Evolutionary conservation across 2,113 vertebrate species (phyloP).

Genomic region (Potamarius usumacintae): DNA sequence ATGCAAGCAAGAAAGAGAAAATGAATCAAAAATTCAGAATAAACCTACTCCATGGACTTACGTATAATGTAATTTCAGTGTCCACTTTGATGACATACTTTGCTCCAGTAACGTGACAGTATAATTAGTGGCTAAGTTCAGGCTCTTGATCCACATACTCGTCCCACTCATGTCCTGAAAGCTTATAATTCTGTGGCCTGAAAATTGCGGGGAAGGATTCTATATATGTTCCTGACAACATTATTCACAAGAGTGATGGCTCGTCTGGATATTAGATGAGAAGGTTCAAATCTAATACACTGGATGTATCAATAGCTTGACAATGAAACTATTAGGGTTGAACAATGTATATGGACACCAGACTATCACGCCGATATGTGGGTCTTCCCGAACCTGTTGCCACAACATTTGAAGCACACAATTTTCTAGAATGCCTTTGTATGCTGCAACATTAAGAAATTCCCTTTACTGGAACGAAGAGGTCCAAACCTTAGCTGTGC

Average conservation of each 20-base stretch:
- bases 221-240: slow-evolving; percentile 4
- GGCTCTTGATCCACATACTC: slow-evolving; percentile 32
- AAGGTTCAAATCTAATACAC: too few relatives aligned
- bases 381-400: too few relatives aligned
- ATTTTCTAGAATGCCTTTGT: too few relatives aligned
- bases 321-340: too few relatives aligned
- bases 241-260: background rate
- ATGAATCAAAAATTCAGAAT: background rate
- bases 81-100: slow-evolving; percentile 32
- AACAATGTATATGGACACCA: too few relatives aligned
- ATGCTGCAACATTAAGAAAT: too few relatives aligned
- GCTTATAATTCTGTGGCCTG: slow-evolving; percentile 11
- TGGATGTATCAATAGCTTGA: too few relatives aligned
- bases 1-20: background rate
- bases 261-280: background rate
- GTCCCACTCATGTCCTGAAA: background rate
- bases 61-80: slow-evolving; percentile 19
- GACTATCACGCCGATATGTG: too few relatives aligned
- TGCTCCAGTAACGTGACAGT: slow-evolving; percentile 22
- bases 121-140: slow-evolving; percentile 41
- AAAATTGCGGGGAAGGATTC: slow-evolving; percentile 37
- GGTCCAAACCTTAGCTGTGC: too few relatives aligned
- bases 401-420: too few relatives aligned
- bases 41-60: background rate
- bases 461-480: too few relatives aligned